Evolutionary conservation across 2,888 invertebrate genomes (phyloP).

Genomic region (Agriopis marginaria): DNA sequence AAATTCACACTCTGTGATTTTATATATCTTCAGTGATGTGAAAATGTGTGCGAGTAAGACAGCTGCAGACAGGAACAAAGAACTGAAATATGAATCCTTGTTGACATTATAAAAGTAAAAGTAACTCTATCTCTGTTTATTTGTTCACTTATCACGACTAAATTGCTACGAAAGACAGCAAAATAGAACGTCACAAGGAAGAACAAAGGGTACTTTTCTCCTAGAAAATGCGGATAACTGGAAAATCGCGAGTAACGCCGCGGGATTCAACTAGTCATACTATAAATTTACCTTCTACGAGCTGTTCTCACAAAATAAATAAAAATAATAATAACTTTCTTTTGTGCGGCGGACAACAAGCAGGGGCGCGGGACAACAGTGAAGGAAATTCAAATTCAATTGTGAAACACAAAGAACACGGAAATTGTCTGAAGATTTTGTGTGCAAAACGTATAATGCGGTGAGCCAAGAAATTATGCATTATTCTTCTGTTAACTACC

Average conservation of each 20-base stretch:
- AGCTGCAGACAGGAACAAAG: not conserved
- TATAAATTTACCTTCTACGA: not conserved
- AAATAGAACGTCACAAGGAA: not conserved
- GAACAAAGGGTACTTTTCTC: no score
- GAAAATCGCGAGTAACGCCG: no score
- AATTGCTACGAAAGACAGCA: no score
- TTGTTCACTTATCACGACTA: no score
- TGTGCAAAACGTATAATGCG: conserved; percentile 14
- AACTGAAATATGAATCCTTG: no score
- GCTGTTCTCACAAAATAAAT: conserved; percentile 61
- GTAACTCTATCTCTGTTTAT: no score
- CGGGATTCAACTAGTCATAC: not conserved
- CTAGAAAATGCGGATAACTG: no score
- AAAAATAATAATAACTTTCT: conserved; percentile 68
- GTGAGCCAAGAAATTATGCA: not conserved
- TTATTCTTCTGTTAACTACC: not conserved
- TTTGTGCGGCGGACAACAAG: conserved; percentile 51
- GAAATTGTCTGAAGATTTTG: conserved; percentile 53
- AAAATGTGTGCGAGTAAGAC: not conserved
- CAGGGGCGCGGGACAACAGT: conserved; percentile 43
- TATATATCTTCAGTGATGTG: not conserved
- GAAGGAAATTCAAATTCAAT: conserved; percentile 68
- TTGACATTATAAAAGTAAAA: no score
- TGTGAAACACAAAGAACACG: conserved; percentile 57
- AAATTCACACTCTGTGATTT: no score